Conservation (phyloP, 1,140 invertebrate species). For the Linepithema humile region DNA sequence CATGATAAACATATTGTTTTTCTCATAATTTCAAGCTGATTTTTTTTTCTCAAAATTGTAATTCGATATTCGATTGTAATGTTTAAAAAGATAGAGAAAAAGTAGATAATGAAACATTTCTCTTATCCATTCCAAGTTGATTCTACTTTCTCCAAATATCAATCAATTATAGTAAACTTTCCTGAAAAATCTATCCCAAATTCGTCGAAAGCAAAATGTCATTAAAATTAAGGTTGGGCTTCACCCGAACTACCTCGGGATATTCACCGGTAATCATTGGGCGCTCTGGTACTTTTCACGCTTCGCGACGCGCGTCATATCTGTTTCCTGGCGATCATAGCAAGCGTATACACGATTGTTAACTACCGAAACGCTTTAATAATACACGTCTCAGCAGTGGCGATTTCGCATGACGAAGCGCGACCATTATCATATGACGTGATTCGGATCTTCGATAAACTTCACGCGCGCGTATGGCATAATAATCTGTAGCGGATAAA, state of each 20-base stretch:
- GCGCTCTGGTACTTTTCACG: constrained; percentile 78
- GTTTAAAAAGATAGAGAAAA: too few species aligned
- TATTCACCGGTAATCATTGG: constrained; percentile 74
- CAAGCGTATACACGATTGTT: constrained; percentile 56
- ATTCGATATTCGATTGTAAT: not conserved
- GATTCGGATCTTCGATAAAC: constrained; percentile 56
- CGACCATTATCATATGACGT: constrained; percentile 52
- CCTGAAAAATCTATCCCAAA: not conserved
- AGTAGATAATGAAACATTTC: too few species aligned
- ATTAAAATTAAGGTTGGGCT: constrained; percentile 8
- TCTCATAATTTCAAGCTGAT: too few species aligned
- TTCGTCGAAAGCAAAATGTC: not conserved
- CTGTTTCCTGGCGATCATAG: constrained; percentile 78
- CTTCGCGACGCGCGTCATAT: constrained; percentile 81
- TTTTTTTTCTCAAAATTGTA: too few species aligned
- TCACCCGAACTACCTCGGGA: not conserved
- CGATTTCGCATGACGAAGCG: constrained; percentile 47
- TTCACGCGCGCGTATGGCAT: constrained; percentile 30
- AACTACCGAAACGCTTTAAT: constrained; percentile 67
- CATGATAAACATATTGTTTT: too few species aligned
- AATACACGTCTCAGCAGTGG: constrained; percentile 32
- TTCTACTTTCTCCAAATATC: too few species aligned
- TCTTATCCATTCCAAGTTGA: too few species aligned
- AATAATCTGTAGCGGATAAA: constrained; percentile 23
- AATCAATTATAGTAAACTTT: not conserved